Evolutionary conservation across 2,113 vertebrate genomes (phyloP), one percentile per base, ranked within the genome.

Genomic region (Clinocottus analis): DNA sequence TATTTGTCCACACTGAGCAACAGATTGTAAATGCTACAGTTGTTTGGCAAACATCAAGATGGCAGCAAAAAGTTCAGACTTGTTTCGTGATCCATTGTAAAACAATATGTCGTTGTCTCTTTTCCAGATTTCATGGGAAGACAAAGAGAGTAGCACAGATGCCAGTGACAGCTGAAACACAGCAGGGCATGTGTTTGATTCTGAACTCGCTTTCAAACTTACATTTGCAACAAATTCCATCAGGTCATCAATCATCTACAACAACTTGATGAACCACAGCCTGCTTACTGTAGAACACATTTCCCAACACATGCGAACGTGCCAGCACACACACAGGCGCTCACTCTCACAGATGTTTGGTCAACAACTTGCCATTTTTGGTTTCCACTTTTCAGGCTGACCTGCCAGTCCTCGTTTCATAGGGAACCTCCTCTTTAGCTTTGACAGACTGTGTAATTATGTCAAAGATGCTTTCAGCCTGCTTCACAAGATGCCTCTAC

Each of bases 371-470:
- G 78, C 70, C 72, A 74, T 79, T 87, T 74, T 80, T 91, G 66
- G 75, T 87, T 92, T 90, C 69, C 73, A 78, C 65, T 86, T 75
- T 77, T 80, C 72, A 79, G 56, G 56, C 77, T 74, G 72, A 82
- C 61, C 84, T 80, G 75, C n/a, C 79, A 77, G 64, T 87, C 67
- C 69, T 73, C 9, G 2, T 72, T 87, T 82, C 76, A 74, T 39
- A 65, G 79, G 80, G 47, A 91, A 86, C 77, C 76, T 87, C 72
- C 68, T 87, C 76, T 77, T 85, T 49, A 80, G 86, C 79, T 74
- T 67, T 85, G 73, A 87, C 70, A 74, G 43, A 76, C 86, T 75
- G 78, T 93, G 82, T 83, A 89, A 92, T 93, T 89, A 83, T 79
- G 72, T 86, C 76, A 67, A 86, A 88, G 83, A 75, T 62, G 69